phyloP scores from a whole-genome alignment of 2,113 vertebrate genomes.

The Vimba vimba region DNA sequence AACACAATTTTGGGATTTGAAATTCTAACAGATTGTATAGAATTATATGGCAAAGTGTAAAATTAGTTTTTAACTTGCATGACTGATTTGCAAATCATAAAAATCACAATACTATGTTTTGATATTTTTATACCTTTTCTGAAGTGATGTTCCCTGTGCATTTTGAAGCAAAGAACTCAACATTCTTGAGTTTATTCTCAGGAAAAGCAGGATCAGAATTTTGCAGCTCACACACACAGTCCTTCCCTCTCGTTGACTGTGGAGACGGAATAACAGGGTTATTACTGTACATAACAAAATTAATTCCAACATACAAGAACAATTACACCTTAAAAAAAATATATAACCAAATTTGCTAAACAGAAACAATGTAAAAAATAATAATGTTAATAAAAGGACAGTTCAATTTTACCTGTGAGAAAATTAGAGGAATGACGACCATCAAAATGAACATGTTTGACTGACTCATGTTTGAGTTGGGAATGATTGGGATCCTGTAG shows the following conservation, averaged over 20 bases:
- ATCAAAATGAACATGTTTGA: neutral
- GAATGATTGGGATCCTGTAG: neutral
- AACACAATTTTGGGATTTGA: neutral
- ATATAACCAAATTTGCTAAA: too few species aligned
- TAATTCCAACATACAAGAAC: neutral
- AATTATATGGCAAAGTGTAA: neutral
- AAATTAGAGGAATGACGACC: slow-evolving; percentile 57
- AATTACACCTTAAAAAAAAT: neutral
- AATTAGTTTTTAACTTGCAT: neutral
- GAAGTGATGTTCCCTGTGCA: slow-evolving; percentile 63
- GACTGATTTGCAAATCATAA: neutral
- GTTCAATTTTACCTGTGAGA: slow-evolving; percentile 65
- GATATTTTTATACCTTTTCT: slow-evolving; percentile 57
- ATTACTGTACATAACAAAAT: too few species aligned
- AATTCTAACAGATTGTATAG: neutral
- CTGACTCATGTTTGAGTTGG: slow-evolving; percentile 21
- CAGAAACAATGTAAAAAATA: neutral
- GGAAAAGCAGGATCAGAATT: slow-evolving; percentile 64
- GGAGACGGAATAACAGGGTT: neutral
- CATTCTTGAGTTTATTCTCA: slow-evolving; percentile 54
- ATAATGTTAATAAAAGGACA: neutral
- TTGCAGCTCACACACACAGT: slow-evolving; percentile 70
- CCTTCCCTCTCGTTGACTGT: slow-evolving; percentile 48
- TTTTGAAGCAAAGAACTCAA: slow-evolving; percentile 33
- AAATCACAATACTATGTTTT: neutral